Percentiles rank a stretch among this genome's conserved stretches.
Evolutionary conservation across 2,113 vertebrate genomes (phyloP).

Genomic region (Lichenostomus cassidix): DNA sequence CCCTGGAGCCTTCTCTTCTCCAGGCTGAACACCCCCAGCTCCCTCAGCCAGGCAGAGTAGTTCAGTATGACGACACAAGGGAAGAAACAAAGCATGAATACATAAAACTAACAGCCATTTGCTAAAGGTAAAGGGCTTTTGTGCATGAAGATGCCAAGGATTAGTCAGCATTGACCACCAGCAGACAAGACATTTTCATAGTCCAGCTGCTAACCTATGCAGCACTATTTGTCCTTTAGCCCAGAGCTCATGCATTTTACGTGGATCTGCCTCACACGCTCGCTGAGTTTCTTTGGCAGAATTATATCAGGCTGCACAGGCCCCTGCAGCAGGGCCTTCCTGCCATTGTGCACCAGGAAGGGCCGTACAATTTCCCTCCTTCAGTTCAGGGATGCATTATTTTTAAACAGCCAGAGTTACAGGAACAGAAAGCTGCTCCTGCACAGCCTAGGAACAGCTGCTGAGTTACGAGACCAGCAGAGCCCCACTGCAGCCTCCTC

Average conservation of each 20-base stretch:
- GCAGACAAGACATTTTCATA: not conserved
- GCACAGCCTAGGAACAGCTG: fast-evolving
- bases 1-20: not conserved
- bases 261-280: not conserved
- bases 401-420: conserved; percentile 39
- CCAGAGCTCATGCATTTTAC: not conserved
- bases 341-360: conserved; percentile 88
- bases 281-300: conserved; percentile 7
- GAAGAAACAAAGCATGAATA: not conserved
- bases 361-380: conserved; percentile 35
- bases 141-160: not conserved
- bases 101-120: fast-evolving
- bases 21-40: not conserved
- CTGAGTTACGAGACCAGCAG: not conserved
- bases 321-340: conserved; percentile 79
- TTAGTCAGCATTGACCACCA: not conserved
- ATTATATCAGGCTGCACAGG: conserved; percentile 56
- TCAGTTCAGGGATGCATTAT: conserved; percentile 7
- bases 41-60: not conserved
- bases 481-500: fast-evolving
- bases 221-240: not conserved
- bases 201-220: not conserved
- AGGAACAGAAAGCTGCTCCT: conserved; percentile 53
- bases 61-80: fast-evolving
- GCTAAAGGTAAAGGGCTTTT: not conserved